Conservation (phyloP, 1,140 invertebrate species). For the Lepidurus couesii region DNA sequence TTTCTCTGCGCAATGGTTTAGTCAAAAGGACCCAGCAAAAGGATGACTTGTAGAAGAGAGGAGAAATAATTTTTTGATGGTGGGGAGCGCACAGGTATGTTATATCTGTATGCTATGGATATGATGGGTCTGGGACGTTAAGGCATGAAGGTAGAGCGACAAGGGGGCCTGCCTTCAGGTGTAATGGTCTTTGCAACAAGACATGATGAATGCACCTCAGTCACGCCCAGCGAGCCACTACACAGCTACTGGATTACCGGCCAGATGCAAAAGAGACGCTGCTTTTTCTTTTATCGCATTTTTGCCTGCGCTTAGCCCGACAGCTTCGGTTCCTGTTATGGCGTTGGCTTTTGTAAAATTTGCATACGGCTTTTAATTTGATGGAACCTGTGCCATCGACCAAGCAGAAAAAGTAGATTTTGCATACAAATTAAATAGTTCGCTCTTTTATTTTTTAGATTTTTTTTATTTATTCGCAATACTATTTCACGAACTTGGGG, state of each 20-base stretch:
- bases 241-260: not conserved
- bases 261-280: slow-evolving; percentile 16
- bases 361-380: not conserved
- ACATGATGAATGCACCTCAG: slow-evolving; percentile 16
- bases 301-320: slow-evolving; percentile 4
- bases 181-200: slow-evolving; percentile 22
- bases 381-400: not conserved
- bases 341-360: not conserved
- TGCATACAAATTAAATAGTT: slow-evolving; percentile 5
- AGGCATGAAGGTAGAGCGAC: slow-evolving; percentile 7
- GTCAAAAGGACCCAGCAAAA: slow-evolving; percentile 11
- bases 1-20: not conserved
- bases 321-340: not conserved
- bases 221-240: slow-evolving; percentile 7
- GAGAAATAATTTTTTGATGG: slow-evolving; percentile 1
- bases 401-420: slow-evolving; percentile 9
- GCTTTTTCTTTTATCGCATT: slow-evolving; percentile 15
- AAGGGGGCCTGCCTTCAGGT: slow-evolving; percentile 20
- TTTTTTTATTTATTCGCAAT: not conserved
- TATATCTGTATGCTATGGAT: not conserved
- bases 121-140: slow-evolving; percentile 15
- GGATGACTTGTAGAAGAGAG: slow-evolving; percentile 12
- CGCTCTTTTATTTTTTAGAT: not conserved
- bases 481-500: not conserved
- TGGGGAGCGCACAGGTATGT: not conserved